A percentile compares a stretch with the other conserved stretches of the same genome.
phyloP scores from a whole-genome alignment of 2,888 invertebrate species.

The Chaitophorus viminalis region DNA sequence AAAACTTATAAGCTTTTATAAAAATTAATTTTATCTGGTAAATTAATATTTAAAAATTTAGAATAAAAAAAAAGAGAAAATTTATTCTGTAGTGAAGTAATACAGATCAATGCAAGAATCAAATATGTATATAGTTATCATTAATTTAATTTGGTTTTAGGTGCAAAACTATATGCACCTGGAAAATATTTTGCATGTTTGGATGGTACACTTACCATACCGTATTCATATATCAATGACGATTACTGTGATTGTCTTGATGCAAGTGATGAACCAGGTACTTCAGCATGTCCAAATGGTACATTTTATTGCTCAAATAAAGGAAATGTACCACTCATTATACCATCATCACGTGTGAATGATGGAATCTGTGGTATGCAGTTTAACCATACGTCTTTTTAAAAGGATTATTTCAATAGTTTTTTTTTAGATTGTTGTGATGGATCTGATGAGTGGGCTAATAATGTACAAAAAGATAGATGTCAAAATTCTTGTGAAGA shows the following conservation, averaged over 20 bases:
- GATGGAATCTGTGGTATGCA: conserved; percentile 85
- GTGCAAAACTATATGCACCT: conserved; percentile 80
- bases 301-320: conserved; percentile 87
- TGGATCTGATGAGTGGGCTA: conserved; percentile 85
- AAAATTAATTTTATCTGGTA: too few relatives aligned
- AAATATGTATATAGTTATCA: too few relatives aligned
- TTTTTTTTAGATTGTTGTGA: conserved; percentile 82
- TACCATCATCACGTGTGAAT: conserved; percentile 87
- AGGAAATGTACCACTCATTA: conserved; percentile 79
- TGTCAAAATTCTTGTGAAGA: conserved; percentile 86
- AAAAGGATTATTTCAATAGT: background rate
- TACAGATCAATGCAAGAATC: too few relatives aligned
- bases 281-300: conserved; percentile 87
- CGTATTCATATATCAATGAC: conserved; percentile 85
- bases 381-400: background rate
- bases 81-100: too few relatives aligned
- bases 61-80: too few relatives aligned
- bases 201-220: conserved; percentile 85
- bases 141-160: conserved; percentile 66
- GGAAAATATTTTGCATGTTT: conserved; percentile 87
- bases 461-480: conserved; percentile 64
- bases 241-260: conserved; percentile 93
- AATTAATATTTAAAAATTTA: too few relatives aligned
- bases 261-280: conserved; percentile 88
- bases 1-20: too few relatives aligned